A percentile compares a stretch with the other conserved stretches of the same genome.
Evolutionary conservation across 2,113 vertebrate species (phyloP).

Genomic region (Chaetura pelagica): DNA sequence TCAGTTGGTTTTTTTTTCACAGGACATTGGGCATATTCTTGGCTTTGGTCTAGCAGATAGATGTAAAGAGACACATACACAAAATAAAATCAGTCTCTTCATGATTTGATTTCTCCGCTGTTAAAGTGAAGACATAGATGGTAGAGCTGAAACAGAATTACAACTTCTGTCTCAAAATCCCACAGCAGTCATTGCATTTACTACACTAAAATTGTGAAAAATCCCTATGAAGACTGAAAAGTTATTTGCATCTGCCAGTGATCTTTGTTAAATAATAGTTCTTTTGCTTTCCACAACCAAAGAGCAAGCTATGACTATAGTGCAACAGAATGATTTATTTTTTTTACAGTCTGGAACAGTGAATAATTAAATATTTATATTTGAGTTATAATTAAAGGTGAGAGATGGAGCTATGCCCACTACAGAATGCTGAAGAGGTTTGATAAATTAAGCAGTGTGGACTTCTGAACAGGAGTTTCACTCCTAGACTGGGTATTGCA

Average conservation of each 20-base stretch:
- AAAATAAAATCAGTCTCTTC: neutral
- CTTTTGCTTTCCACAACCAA: neutral
- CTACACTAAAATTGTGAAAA: neutral
- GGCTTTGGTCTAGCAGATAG: neutral
- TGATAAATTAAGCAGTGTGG: neutral
- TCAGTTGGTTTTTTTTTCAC: neutral
- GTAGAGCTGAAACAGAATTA: neutral
- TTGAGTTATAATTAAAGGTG: neutral
- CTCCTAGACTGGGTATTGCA: neutral
- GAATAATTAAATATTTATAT: neutral
- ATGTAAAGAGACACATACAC: neutral
- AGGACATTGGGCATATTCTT: neutral
- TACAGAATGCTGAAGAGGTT: neutral
- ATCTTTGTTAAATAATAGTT: neutral
- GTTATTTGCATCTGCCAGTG: neutral
- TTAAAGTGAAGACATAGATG: neutral
- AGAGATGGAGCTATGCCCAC: neutral
- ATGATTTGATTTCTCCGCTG: neutral
- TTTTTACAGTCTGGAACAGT: neutral
- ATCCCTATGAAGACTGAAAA: neutral
- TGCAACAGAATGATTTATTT: neutral
- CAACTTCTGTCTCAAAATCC: neutral
- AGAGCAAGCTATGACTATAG: neutral
- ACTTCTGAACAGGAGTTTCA: neutral
- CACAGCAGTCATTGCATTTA: neutral